Evolutionary conservation across 2,888 invertebrate species (phyloP), one percentile per base, ranked within the genome.

Genomic region (Vesta saturnalis): DNA sequence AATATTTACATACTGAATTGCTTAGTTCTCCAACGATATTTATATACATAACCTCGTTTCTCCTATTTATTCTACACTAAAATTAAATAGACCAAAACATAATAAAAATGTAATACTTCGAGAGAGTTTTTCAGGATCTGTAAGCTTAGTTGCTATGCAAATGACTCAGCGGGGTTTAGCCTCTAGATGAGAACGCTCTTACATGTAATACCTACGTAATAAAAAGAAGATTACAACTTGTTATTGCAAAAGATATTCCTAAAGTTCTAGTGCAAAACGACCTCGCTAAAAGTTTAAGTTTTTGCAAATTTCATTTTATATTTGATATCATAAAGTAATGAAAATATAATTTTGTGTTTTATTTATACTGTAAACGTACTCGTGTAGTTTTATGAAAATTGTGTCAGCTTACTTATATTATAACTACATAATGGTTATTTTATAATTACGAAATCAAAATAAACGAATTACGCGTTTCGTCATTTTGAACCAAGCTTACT

Each of bases 81-180:
- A 69, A 69, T 69, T 60, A 69, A 69, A 60, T 69, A 69, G 69
- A 64, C 64, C 64, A 64, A 64, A 69, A 61, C 69, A 61, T 64
- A 61, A 64, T 64, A 69, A 69, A 69, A 69, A 64, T 61, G 69
- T 60, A 64, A 64, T 61, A 61, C 60, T 68, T 56, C 46, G 46
- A 59, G 67, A 58, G 62, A 67, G 62, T 64, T 68, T 47, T 55
- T 60, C 58, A 60, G 66, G 47, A 61, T 66, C 66, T 57, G 61
- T 49, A 66, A 62, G 68, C 62, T 66, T 68, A 69, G 70, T 72
- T 68, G 72, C 68, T 70, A 72, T 72, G 72, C 72, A 72, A 72
- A 72, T 72, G 67, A 70, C 62, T 67, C 57, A 63, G 69, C 67
- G 52, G 62, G 69, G 63, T 66, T 72, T 68, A 70, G 67, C 63